Conservation (phyloP, 2,888 invertebrate species). For the Imbricaverruca yamaguchii region DNA sequence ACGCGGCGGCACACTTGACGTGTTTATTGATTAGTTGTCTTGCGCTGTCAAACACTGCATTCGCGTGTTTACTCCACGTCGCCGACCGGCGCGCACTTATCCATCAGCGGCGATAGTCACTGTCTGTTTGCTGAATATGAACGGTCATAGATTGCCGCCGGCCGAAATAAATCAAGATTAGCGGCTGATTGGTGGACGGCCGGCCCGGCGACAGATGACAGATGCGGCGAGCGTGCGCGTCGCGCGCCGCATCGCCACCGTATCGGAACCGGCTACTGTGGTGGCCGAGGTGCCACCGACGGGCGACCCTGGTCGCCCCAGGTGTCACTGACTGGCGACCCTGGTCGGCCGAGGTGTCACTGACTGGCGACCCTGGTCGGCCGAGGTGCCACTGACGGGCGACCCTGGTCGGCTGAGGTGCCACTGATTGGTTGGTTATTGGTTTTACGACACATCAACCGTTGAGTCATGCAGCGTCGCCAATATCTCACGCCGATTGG, state of each 20-base stretch:
- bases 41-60: conserved; percentile 3
- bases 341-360: no score
- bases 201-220: neutral
- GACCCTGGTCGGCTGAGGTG: no score
- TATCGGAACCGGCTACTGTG: neutral
- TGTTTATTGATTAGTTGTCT: conserved; percentile 19
- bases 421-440: no score
- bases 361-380: no score
- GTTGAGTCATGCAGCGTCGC: no score
- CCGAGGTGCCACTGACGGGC: no score
- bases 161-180: conserved; percentile 1
- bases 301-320: no score
- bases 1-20: conserved; percentile 9
- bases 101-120: conserved; percentile 8
- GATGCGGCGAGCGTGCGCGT: neutral
- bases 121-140: conserved; percentile 3
- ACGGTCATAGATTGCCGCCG: conserved; percentile 1
- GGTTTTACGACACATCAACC: no score
- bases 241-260: neutral
- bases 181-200: neutral
- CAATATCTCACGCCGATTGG: no score
- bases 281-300: neutral
- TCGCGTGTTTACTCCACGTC: conserved; percentile 8
- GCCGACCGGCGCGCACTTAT: neutral
- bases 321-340: no score